These are phyloP conservation scores for Steinernema scapterisci DNA, from an alignment of 2,888 invertebrate species.

Conservation along the genomic window DNA sequence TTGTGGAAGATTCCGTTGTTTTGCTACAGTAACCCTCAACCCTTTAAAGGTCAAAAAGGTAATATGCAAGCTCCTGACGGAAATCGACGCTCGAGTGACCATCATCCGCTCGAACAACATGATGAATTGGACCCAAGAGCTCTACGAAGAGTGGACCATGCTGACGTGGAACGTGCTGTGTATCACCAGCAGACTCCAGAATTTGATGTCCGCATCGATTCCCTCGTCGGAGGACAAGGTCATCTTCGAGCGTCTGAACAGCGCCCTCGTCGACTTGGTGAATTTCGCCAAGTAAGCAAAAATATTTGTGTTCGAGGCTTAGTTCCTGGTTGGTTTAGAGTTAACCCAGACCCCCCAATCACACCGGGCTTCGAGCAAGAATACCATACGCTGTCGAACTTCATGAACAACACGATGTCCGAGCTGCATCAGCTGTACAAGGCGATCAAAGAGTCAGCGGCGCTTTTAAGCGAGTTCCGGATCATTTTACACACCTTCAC, in stretches of 20 bases:
- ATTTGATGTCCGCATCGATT: slow-evolving; percentile 42
- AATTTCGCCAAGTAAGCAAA: slow-evolving; percentile 53
- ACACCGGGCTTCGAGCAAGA: slow-evolving; percentile 42
- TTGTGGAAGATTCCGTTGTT: background rate
- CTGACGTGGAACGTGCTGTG: slow-evolving; percentile 66
- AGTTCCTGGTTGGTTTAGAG: slow-evolving; percentile 17
- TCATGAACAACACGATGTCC: slow-evolving; percentile 52
- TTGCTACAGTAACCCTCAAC: slow-evolving; percentile 12
- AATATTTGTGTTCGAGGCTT: background rate
- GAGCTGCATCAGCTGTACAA: slow-evolving; percentile 52
- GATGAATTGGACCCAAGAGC: slow-evolving; percentile 44
- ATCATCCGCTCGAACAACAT: slow-evolving; percentile 50
- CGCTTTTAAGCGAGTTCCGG: slow-evolving; percentile 38
- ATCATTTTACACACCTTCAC: slow-evolving; percentile 51
- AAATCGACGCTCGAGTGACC: slow-evolving; percentile 61
- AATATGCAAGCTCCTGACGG: slow-evolving; percentile 63
- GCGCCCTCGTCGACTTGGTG: slow-evolving; percentile 62
- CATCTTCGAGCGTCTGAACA: slow-evolving; percentile 62
- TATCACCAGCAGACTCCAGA: slow-evolving; percentile 62
- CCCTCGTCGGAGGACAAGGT: slow-evolving; percentile 53
- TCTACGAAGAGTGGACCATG: slow-evolving; percentile 67
- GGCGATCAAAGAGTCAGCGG: slow-evolving; percentile 21
- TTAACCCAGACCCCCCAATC: slow-evolving; percentile 34
- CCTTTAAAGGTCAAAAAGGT: slow-evolving; percentile 56
- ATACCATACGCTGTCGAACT: slow-evolving; percentile 48